These are phyloP conservation scores for Phenganax stokvisi DNA, from an alignment of 92 coral and sea anemone genomes.

Conservation along the genomic window DNA sequence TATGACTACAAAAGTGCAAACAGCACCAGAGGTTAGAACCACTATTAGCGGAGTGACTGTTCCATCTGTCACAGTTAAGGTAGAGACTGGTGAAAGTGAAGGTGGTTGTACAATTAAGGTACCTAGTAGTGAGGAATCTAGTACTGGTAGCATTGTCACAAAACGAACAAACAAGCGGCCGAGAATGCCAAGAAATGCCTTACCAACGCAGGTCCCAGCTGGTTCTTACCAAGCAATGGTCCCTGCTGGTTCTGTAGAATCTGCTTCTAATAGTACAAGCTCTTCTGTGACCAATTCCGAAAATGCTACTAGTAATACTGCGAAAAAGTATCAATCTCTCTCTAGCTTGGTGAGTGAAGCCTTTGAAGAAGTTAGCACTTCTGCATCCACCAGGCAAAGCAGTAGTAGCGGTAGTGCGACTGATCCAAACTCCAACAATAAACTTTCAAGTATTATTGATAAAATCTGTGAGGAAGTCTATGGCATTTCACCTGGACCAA, in stretches of 20 bases:
- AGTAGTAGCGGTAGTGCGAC: neutral
- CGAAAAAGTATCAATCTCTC: neutral
- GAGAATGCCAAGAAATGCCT: neutral
- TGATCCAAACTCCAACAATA: neutral
- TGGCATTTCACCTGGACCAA: constrained; percentile 9
- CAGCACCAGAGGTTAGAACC: neutral
- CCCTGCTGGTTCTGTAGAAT: neutral
- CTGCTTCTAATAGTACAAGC: neutral
- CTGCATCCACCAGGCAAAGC: neutral
- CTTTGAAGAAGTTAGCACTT: neutral
- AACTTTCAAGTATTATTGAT: neutral
- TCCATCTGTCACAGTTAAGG: neutral
- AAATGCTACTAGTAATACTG: neutral
- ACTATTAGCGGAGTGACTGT: neutral
- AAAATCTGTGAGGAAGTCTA: constrained; percentile 1
- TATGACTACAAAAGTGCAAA: no score
- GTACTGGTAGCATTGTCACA: neutral
- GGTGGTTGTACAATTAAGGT: neutral
- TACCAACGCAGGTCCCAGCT: neutral
- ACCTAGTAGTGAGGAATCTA: neutral
- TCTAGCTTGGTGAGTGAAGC: neutral
- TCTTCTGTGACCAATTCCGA: neutral
- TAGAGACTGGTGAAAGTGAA: neutral
- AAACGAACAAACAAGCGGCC: neutral
- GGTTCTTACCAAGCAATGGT: neutral